These are phyloP conservation scores for Platysternon megacephalum DNA, from an alignment of 2,113 vertebrate genomes.

Conservation along the genomic window DNA sequence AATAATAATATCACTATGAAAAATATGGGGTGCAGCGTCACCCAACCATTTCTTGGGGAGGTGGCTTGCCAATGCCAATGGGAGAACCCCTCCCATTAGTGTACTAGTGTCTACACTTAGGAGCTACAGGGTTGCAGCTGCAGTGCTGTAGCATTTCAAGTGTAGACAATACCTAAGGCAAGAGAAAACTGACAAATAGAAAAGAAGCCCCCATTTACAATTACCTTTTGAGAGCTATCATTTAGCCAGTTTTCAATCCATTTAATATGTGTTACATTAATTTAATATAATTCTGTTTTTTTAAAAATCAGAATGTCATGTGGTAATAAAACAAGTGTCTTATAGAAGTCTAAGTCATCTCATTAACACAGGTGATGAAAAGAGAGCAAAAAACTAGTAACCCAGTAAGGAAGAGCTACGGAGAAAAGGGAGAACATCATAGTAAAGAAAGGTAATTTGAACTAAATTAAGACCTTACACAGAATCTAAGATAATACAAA, in stretches of 20 bases:
- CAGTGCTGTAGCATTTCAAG: too few species aligned
- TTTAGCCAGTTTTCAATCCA: background rate
- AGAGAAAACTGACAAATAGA: background rate
- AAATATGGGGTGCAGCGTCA: too few species aligned
- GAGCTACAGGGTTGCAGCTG: too few species aligned
- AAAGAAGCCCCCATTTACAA: background rate
- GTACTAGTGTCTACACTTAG: too few species aligned
- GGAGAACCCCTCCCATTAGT: too few species aligned
- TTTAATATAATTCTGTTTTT: background rate
- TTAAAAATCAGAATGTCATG: background rate
- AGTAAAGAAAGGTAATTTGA: background rate
- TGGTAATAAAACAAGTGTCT: background rate
- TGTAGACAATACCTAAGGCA: too few species aligned
- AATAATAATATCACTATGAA: too few species aligned
- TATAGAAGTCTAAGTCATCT: background rate
- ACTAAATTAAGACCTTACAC: background rate
- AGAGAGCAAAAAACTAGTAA: background rate
- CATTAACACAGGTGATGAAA: background rate
- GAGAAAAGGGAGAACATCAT: background rate
- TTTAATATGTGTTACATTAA: fast-evolving
- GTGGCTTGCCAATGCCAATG: too few species aligned
- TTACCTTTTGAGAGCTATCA: background rate
- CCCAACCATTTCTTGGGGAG: too few species aligned
- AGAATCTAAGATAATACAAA: background rate
- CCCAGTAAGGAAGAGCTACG: background rate